A percentile compares a stretch with the other conserved stretches of the same genome.
These are phyloP conservation scores for Cantharis flavilabris DNA, from an alignment of 2,888 invertebrate species.

Conservation along the genomic window DNA sequence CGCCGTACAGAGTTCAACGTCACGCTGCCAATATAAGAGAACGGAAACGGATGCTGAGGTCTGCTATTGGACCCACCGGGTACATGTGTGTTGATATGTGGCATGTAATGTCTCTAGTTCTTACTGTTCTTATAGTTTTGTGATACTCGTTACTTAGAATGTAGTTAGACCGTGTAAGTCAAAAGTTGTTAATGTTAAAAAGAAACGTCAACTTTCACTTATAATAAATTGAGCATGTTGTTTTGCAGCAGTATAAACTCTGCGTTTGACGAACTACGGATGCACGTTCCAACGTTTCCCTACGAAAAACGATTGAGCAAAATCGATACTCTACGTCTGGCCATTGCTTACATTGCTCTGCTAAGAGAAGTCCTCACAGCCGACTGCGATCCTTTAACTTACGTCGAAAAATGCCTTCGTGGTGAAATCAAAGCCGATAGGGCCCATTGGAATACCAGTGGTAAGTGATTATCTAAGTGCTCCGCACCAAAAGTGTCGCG, in stretches of 20 bases:
- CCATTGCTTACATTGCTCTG: constrained; percentile 96
- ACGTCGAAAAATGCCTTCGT: constrained; percentile 89
- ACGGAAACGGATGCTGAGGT: constrained; percentile 97
- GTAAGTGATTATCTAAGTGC: constrained; percentile 58
- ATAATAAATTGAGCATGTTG: constrained; percentile 22
- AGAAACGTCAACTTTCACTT: constrained; percentile 1
- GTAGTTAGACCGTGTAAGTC: neutral
- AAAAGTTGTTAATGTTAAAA: neutral
- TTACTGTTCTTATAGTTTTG: constrained; percentile 6
- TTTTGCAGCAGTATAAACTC: constrained; percentile 92
- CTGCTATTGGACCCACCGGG: constrained; percentile 79
- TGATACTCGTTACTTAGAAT: neutral
- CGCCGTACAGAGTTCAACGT: constrained; percentile 85
- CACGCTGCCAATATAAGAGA: constrained; percentile 96
- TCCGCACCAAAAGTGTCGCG: neutral
- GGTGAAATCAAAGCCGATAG: constrained; percentile 88
- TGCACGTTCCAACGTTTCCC: constrained; percentile 98
- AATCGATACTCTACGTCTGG: constrained; percentile 95
- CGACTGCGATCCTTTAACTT: constrained; percentile 89
- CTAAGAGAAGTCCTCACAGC: constrained; percentile 87
- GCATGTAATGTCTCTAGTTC: constrained; percentile 35
- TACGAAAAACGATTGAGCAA: constrained; percentile 98
- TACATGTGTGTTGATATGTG: constrained; percentile 58
- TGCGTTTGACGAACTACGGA: constrained; percentile 96
- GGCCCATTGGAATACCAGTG: constrained; percentile 96